Conservation (phyloP, 2,888 invertebrate genomes). For the Drosophila phalerata region DNA sequence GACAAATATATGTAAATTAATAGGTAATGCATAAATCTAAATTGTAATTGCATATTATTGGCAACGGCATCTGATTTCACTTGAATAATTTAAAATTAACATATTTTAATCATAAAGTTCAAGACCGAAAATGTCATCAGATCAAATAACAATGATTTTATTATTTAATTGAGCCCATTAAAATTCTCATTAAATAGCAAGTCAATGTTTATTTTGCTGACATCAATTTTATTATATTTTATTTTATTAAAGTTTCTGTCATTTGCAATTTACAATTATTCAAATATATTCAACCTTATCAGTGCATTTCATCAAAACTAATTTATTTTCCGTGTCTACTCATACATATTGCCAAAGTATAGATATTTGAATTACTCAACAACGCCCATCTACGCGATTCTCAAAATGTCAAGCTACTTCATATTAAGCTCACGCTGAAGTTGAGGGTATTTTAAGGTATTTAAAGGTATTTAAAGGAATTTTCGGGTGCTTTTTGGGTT, state of each 20-base stretch:
- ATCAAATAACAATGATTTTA: conserved; percentile 6
- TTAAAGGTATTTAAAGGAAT: conserved; percentile 1
- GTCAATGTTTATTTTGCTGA: neutral
- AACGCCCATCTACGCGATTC: neutral
- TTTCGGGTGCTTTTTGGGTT: neutral
- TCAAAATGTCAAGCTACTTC: neutral
- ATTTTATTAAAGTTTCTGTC: neutral
- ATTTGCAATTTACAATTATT: conserved; percentile 14
- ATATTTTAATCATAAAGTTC: conserved; percentile 17
- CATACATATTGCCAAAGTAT: neutral
- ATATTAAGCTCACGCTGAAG: conserved; percentile 2
- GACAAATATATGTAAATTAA: neutral
- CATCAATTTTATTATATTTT: neutral
- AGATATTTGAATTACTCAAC: neutral
- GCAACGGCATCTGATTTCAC: conserved; percentile 7
- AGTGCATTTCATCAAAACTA: neutral
- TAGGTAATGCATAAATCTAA: conserved; percentile 6
- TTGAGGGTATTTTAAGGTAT: neutral
- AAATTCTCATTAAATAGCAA: neutral
- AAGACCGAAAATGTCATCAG: conserved; percentile 12
- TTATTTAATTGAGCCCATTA: neutral
- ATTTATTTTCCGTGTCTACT: neutral
- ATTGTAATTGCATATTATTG: conserved; percentile 10
- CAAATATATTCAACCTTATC: neutral
- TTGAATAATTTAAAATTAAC: conserved; percentile 23